Conservation (phyloP, 1,140 invertebrate species). For the Ips typographus region DNA sequence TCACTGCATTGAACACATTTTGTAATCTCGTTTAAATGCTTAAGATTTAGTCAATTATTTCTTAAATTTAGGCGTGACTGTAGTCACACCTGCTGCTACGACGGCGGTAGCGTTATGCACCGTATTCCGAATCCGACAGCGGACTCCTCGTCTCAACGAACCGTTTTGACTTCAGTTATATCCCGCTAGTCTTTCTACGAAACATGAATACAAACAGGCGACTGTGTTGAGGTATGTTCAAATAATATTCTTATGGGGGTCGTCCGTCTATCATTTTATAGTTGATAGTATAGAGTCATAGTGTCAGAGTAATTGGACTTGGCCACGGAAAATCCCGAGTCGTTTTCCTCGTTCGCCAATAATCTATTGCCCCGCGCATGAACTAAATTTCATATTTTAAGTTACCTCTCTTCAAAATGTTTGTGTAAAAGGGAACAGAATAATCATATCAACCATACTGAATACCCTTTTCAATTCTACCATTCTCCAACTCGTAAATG, state of each 20-base stretch:
- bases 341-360: too few species aligned
- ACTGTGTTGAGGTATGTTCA: background rate
- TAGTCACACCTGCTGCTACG: background rate
- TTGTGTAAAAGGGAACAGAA: too few species aligned
- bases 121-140: background rate
- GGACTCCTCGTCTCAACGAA: background rate
- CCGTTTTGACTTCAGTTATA: background rate
- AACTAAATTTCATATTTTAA: too few species aligned
- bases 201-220: background rate
- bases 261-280: background rate
- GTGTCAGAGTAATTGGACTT: too few species aligned
- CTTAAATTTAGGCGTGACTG: background rate
- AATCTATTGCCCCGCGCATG: too few species aligned
- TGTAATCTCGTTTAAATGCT: background rate
- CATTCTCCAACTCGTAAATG: too few species aligned
- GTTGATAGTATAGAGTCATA: too few species aligned
- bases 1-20: conserved; percentile 1
- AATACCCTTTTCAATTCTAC: too few species aligned
- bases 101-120: background rate
- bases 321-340: too few species aligned
- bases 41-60: background rate
- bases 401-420: too few species aligned
- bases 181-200: background rate
- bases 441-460: too few species aligned
- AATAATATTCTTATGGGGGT: background rate